A percentile compares a stretch with the other conserved stretches of the same genome.
phyloP scores from a whole-genome alignment of 2,113 vertebrate species.

The Choloepus hoffmanni region DNA sequence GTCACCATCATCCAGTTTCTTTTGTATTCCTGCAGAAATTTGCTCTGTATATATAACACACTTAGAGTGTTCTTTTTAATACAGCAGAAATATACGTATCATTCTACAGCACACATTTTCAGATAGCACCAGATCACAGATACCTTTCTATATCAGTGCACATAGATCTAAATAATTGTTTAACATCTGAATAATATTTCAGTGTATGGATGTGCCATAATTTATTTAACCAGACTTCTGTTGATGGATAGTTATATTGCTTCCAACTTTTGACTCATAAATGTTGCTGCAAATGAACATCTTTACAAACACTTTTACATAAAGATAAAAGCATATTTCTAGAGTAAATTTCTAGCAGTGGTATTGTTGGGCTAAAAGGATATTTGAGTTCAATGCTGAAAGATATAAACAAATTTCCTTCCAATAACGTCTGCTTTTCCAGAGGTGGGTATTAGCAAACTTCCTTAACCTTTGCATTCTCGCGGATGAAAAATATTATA shows the following conservation, averaged over 20 bases:
- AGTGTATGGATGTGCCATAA: background rate
- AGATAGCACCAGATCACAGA: background rate
- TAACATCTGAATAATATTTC: background rate
- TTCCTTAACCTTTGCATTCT: background rate
- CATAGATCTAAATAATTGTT: background rate
- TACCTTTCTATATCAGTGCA: background rate
- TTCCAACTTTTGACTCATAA: background rate
- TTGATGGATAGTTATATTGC: background rate
- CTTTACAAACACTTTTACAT: background rate
- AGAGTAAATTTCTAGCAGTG: background rate
- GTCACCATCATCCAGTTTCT: background rate
- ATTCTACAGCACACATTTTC: conserved; percentile 10
- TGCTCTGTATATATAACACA: background rate
- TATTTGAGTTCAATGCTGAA: background rate
- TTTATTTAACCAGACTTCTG: background rate
- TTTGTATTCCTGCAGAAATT: background rate
- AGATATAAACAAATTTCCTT: background rate
- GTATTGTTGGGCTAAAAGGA: background rate
- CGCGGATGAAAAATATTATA: conserved; percentile 21
- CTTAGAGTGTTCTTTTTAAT: background rate
- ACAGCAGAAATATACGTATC: background rate
- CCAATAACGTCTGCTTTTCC: background rate
- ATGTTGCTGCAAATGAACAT: background rate
- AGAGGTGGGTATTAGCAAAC: background rate
- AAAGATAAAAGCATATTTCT: background rate